Conservation (phyloP, 1,140 invertebrate species). For the Halesus radiatus region DNA sequence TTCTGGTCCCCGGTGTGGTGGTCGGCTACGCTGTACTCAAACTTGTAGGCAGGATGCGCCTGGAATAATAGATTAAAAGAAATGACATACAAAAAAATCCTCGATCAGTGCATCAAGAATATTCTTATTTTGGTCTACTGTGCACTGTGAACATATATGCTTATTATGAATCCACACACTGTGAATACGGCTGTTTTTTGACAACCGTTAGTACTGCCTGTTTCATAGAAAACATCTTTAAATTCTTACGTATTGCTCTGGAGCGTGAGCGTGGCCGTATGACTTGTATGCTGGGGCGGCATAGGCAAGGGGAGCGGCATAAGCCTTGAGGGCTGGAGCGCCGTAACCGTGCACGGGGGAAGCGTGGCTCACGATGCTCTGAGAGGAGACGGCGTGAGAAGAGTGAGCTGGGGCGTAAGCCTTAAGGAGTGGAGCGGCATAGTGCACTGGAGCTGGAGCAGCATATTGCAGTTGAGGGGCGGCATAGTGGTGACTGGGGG, state of each 20-base stretch:
- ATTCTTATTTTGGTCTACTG: too few species aligned
- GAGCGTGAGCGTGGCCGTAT: slow-evolving; percentile 47
- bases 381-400: slow-evolving; percentile 62
- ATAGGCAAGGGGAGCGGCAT: slow-evolving; percentile 15
- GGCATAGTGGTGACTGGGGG: slow-evolving; percentile 44
- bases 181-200: neutral
- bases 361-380: slow-evolving; percentile 65
- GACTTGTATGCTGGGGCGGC: slow-evolving; percentile 61
- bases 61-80: neutral
- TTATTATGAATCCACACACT: too few species aligned
- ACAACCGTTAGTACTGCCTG: too few species aligned
- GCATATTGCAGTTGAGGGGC: slow-evolving; percentile 61
- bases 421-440: slow-evolving; percentile 30
- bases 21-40: slow-evolving; percentile 64
- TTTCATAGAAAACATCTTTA: too few species aligned
- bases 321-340: slow-evolving; percentile 40
- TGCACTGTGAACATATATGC: neutral
- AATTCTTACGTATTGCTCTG: slow-evolving; percentile 51
- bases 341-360: slow-evolving; percentile 42
- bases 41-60: slow-evolving; percentile 65
- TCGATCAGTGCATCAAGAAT: too few species aligned
- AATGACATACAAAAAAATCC: too few species aligned
- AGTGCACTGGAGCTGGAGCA: slow-evolving; percentile 44
- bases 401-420: slow-evolving; percentile 4
- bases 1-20: slow-evolving; percentile 66